Evolutionary conservation across 2,888 invertebrate species (phyloP), one percentile per base, ranked within the genome.

Genomic region (Heliconius charithonia): DNA sequence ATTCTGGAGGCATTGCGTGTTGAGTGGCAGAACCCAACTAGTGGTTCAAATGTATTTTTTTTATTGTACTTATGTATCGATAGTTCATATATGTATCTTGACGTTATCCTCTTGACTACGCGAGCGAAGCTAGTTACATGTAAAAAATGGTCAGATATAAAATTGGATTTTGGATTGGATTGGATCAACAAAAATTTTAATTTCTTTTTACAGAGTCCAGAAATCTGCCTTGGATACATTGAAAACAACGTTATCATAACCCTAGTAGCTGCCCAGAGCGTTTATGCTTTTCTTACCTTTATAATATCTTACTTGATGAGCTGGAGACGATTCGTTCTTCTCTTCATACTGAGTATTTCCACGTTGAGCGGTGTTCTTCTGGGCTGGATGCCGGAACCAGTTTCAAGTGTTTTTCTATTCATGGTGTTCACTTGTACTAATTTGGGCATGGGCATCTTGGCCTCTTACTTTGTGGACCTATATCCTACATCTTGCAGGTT

Each of bases 211-310:
- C 91, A 94, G 94, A 82, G 85, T 2, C 86, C 89, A 63, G 88
- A 89, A 65, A 83, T 86, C 16, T 97, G 97, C 86, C 87, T 89
- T 0, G 92, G 95, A 0, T 90, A 91, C 0, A 93, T 97, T 25
- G 96, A 97, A 83, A 88, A 94, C 6, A 94, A 94, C 78, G 96
- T 96, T 0, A 96, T 97, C 81, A 87, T 96, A 75, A 96, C 96
- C 16, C 95, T 97, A 6, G 93, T 97, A n/a, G 92, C 95, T 0
- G 96, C 97, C 72, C 97, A 97, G 12, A 89, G 92, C 0, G 92
- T 95, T 45, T 97, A 96, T 82, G 92, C 97, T 0, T 84, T 96
- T 51, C 95, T 96, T 16, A 97, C 96, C 87, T 88, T 96, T 73
- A 83, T 96, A 2, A 90, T 95, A 78, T 93, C 95, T 3, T 92